Evolutionary conservation across 2,113 vertebrate genomes (phyloP), one percentile per base, ranked within the genome.

Genomic region (Charadrius vociferus): DNA sequence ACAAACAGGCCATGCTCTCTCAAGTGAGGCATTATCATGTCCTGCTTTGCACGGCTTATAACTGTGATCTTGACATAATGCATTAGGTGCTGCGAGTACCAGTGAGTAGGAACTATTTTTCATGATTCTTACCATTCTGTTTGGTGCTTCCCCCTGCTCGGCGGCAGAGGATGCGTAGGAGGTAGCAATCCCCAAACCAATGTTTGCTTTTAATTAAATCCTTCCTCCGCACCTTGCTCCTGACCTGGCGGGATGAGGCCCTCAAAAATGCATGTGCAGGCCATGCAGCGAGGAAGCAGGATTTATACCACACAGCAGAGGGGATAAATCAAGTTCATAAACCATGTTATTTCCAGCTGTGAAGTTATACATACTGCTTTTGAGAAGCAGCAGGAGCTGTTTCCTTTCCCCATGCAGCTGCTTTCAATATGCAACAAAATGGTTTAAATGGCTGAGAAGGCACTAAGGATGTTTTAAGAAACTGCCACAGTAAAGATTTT

Each of bases 331-430:
- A 86, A 56, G 84, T 97, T 97, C 95, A 94, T 77, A 86, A 88
- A 96, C 93, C 96, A 95, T 88, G 88, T 77, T 97, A 85, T 94
- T 96, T 97, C 97, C 96, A 97, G 93, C 95, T 94, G 97, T 39
- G 94, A 87, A 93, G 90, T 94, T 96, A 96, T 62, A 94, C 68
- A 91, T 56, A 65, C 81, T 85, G 82, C 78, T 96, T 96, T 91
- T 58, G 81, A 92, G 75, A 93, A 95, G 84, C 96, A 93, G 89
- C 95, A 91, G 94, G 96, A 95, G 79, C 87, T 71, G 53, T 65
- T 93, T 96, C 88, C 92, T 96, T 96, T 80, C 61, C 67, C 47
- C 47, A 36, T 81, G 20, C 56, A 77, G 75, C 70, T 86, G 90
- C 82, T 88, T 87, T 97, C 89, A 91, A 50, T 95, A 92, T 73